Base-by-base conservation (phyloP, 2,797 vertebrate species). In the Eurystomus glaucurus region DNA sequence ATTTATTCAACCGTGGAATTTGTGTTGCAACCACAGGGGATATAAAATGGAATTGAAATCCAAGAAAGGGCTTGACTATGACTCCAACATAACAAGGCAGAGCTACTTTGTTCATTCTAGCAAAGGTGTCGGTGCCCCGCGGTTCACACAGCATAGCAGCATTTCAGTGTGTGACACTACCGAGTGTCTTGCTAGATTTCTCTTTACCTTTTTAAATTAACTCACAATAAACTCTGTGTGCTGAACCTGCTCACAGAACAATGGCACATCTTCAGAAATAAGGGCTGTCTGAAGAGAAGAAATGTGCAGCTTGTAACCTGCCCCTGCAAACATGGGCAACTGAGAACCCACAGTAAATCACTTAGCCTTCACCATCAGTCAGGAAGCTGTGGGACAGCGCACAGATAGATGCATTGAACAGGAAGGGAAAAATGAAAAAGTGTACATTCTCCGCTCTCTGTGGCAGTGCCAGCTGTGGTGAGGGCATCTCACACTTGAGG, bases 1-100 rank as follows among this genome's bases (percentile, higher is more conserved):
- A 78, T 94, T 95, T 95, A 90, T 93, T 95, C 90, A 96, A 19
- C 55, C 0, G 0, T 92, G 88, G 90, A 93, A 95, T 96, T 93
- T 95, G 72, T 88, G 68, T 92, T 92, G 58, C 70, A 86, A 70
- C 69, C 92, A 93, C 88, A 68, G 35, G 85, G 93, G 83, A 90
- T 87, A 84, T 72, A 65, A 97, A 96, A 88, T 43, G 54, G 83
- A 93, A 96, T 76, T 93, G 83, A 93, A 96, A 85, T 92, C 69
- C 13, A 5, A 81, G 72, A 90, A 94, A 90, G 76, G 80, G 72
- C 90, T 93, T 51, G 65, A 51, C 41, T 90, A 4, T 43, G 57
- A 61, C 85, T 96, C 57, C 25, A 39, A 26, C 31, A 65, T 51
- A 84, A 64, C 57, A 65, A 85, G 26, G 54, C 57, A 93, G 54